These are phyloP conservation scores for Sebastes paucispinis DNA, from an alignment of 2,797 vertebrate genomes.

Conservation along the genomic window DNA sequence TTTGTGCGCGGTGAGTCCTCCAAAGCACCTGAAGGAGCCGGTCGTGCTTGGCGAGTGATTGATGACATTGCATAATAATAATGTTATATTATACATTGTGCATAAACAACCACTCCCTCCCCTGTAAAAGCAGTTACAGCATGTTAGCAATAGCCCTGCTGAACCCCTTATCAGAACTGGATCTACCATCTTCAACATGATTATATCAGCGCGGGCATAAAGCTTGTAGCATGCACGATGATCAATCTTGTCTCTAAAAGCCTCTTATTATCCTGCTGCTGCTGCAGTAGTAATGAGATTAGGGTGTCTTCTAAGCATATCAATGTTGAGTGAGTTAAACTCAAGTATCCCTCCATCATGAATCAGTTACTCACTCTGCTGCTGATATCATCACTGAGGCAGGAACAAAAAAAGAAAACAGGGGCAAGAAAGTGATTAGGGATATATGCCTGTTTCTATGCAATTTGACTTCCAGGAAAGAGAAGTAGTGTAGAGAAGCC, in stretches of 20 bases:
- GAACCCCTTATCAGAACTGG: constrained; percentile 8
- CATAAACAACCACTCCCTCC: background rate
- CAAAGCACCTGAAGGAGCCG: background rate
- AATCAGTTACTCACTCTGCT: constrained; percentile 76
- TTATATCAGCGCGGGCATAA: constrained; percentile 25
- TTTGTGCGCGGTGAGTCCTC: background rate
- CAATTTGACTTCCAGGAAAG: background rate
- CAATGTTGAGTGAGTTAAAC: constrained; percentile 42
- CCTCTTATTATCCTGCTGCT: constrained; percentile 54
- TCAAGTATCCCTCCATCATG: constrained; percentile 16
- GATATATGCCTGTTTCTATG: constrained; percentile 2
- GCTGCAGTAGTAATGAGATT: constrained; percentile 56
- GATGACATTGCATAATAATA: background rate
- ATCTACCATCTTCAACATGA: constrained; percentile 7
- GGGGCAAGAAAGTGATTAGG: constrained; percentile 36
- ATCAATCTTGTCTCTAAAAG: constrained; percentile 47
- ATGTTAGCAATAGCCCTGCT: constrained; percentile 21
- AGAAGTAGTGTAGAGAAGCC: background rate
- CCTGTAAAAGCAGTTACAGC: constrained; percentile 13
- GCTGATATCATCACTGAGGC: constrained; percentile 77
- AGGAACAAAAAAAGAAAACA: constrained; percentile 28
- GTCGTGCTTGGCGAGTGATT: background rate
- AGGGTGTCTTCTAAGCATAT: constrained; percentile 48
- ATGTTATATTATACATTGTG: background rate
- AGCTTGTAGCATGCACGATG: constrained; percentile 28